Evolutionary conservation across 1,140 invertebrate species (phyloP).

Genomic region (Diuraphis noxia): DNA sequence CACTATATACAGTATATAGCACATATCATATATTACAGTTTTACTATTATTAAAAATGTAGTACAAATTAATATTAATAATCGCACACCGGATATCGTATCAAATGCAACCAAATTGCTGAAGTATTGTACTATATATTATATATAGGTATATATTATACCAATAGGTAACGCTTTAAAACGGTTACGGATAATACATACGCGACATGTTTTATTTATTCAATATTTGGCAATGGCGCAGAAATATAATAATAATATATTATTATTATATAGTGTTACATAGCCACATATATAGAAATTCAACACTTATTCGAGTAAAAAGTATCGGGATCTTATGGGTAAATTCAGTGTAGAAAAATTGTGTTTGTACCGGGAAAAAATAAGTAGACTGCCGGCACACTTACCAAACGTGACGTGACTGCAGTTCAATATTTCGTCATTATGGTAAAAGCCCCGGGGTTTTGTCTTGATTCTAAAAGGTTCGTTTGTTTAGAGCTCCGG

Average conservation of each 20-base stretch:
- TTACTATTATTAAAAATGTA: no score
- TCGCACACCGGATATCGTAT: no score
- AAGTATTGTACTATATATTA: no score
- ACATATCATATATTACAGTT: no score
- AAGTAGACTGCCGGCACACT: conserved; percentile 9
- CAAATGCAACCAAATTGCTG: no score
- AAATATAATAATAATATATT: neutral
- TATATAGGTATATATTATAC: neutral
- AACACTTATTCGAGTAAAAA: neutral
- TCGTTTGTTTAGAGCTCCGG: conserved; percentile 35
- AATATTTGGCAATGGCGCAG: neutral
- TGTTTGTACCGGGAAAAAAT: neutral
- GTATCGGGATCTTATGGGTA: neutral
- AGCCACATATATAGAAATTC: no score
- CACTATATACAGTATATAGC: no score
- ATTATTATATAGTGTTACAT: neutral
- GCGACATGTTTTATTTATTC: neutral
- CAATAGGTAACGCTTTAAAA: neutral
- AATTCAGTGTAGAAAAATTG: neutral
- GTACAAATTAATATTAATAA: no score
- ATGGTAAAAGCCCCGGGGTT: conserved; percentile 46
- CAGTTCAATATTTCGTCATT: conserved; percentile 51
- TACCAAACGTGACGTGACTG: conserved; percentile 48
- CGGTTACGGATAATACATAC: neutral
- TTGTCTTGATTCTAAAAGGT: conserved; percentile 44